Base-by-base conservation (phyloP, 1,140 invertebrate species). In the Brachystomella parvula region DNA sequence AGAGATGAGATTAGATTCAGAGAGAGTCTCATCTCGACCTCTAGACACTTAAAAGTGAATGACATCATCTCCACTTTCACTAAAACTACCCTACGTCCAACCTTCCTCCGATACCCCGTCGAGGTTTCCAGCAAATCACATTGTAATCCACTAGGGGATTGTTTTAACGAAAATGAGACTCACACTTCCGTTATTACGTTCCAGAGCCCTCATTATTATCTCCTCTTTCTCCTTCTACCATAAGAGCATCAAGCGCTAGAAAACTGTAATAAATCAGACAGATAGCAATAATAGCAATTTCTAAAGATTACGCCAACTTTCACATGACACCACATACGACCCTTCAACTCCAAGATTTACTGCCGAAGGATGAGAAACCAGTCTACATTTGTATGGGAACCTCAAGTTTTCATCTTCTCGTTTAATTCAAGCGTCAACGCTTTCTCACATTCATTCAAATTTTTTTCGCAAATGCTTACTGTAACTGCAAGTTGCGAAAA, bases 401-500 rank as follows among this genome's bases (percentile, higher is more conserved):
- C 9, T 12, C 39, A 9, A 9, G 39, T n/a, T n/a, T 12, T 44
- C 39, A 12, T 44, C 9, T 12, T 17, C 49, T 15, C 49, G 24
- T 53, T 9, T 24, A 53, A n/a, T n/a, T n/a, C 49, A 53, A 12
- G 9, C 49, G 24, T 53, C 9, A 3, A 26, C 24, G 39, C 9
- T 9, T n/a, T 44, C 39, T n/a, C 39, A 44, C 9, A n/a, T 44
- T n/a, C 39, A 9, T n/a, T 15, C 49, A 12, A 53, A 6, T 53
- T 9, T 21, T n/a, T 19, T 9, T 17, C 47, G 3, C 21, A 62
- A 15, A 24, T 44, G n/a, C 49, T n/a, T 12, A 71, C 69, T 66
- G 67, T 62, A 65, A 56, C 61, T 44, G 19, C 35, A 70, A 74
- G 68, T 76, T 75, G 29, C 68, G 72, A 67, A 86, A 86, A 72